Evolutionary conservation across 2,113 vertebrate genomes (phyloP), one percentile per base, ranked within the genome.

Genomic region (Eurypyga helias): DNA sequence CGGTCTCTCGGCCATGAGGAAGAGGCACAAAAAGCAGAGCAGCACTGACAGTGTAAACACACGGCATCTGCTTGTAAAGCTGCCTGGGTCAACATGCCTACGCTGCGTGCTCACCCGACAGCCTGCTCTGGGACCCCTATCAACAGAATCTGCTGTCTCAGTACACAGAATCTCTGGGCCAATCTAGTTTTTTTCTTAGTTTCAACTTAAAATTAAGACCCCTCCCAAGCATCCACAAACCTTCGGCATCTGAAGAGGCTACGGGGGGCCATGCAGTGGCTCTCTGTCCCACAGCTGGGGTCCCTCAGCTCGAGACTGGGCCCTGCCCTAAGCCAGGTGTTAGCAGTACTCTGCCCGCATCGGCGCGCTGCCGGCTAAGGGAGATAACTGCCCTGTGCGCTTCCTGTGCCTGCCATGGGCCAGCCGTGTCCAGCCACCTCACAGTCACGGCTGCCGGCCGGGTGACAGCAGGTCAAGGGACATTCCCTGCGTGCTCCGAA

Each of bases 401-500:
- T 31, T 87, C 57, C 83, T 24, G 41, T 31, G 41, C 51, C 61
- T 8, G 1, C 49, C 3, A 3, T 81, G 84, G 48, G 57, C 0
- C 6, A 92, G 38, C 57, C 2, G 2, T 55, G 52, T 93, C 90
- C 79, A 86, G 78, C 78, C 66, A 62, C 87, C 82, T 70, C 62
- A 26, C 45, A 52, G 82, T n/a, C 58, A 26, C 38, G 33, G 73
- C 81, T 1, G 7, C 34, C 79, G 72, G 60, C 60, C 54, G 93
- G 38, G 58, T 77, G 89, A 93, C 24, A 13, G 52, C 78, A 73
- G 49, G 95, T 73, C 90, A 81, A 23, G 76, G 62, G 61, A 88
- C 76, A 49, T 84, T 95, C 91, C 73, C 79, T 2, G 8, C 11
- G 0, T 79, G 43, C 71, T 94, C 54, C 0, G 2, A 83, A 87